phyloP scores from a whole-genome alignment of 2,888 invertebrate genomes.

The Tipula unca region DNA sequence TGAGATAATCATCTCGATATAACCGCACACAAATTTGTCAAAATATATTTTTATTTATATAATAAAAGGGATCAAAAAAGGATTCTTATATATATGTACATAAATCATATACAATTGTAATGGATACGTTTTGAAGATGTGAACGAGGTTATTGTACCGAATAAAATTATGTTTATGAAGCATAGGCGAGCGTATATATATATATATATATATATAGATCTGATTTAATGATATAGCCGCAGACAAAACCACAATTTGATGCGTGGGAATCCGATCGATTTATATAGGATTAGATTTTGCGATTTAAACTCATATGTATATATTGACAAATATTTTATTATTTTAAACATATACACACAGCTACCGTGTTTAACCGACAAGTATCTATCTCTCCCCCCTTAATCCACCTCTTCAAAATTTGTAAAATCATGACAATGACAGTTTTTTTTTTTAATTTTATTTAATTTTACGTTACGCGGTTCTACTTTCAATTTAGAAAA shows the following conservation, averaged over 20 bases:
- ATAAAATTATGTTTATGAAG: neutral
- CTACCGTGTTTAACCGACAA: neutral
- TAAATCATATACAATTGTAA: neutral
- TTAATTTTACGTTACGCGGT: neutral
- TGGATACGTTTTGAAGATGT: neutral
- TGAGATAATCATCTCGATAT: neutral
- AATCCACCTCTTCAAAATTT: neutral
- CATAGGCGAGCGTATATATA: neutral
- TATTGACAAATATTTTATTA: neutral
- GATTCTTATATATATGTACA: neutral
- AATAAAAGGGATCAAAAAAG: neutral
- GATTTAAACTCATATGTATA: neutral
- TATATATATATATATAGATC: too few species aligned
- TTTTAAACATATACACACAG: neutral
- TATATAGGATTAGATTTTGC: neutral
- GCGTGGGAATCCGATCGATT: neutral
- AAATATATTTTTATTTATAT: neutral
- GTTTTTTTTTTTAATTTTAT: neutral
- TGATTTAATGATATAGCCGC: neutral
- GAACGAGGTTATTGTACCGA: neutral
- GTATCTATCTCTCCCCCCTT: neutral
- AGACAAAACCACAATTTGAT: neutral
- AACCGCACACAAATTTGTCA: neutral
- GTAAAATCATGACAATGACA: neutral
- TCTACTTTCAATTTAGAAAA: conserved; percentile 8